These are phyloP conservation scores for Pseudeuparius sepicola DNA, from an alignment of 2,888 invertebrate genomes.

Conservation along the genomic window DNA sequence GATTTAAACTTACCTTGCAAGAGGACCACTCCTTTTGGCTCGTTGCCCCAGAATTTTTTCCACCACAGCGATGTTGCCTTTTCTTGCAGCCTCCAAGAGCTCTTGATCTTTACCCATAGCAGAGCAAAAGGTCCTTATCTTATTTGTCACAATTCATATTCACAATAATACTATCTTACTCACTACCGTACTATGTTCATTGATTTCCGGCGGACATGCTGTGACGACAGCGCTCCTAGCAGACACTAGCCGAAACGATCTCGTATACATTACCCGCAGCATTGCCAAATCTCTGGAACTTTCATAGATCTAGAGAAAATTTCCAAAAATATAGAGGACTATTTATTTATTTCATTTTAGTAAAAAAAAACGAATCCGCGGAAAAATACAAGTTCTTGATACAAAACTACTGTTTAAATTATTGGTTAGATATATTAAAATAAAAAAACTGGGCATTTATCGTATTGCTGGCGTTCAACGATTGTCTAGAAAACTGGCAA, in stretches of 20 bases:
- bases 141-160: conserved; percentile 25
- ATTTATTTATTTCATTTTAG: too few species aligned
- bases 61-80: conserved; percentile 78
- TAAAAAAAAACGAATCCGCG: too few species aligned
- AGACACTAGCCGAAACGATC: conserved; percentile 33
- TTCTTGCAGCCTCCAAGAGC: conserved; percentile 88
- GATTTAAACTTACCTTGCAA: conserved; percentile 68
- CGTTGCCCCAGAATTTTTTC: conserved; percentile 85
- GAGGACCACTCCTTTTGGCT: conserved; percentile 85
- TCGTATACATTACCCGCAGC: too few species aligned
- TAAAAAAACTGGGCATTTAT: too few species aligned
- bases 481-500: too few species aligned
- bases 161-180: conserved; percentile 38
- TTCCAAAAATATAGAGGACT: too few species aligned
- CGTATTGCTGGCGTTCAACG: too few species aligned
- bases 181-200: conserved; percentile 58
- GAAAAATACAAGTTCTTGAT: too few species aligned
- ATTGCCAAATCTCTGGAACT: too few species aligned
- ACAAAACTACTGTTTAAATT: too few species aligned
- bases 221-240: conserved; percentile 39
- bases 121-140: background rate
- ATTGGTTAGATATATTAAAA: too few species aligned
- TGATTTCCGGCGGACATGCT: conserved; percentile 69
- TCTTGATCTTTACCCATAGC: conserved; percentile 97
- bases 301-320: too few species aligned